Evolutionary conservation across 2,113 vertebrate genomes (phyloP).

Genomic region (Misgurnus mizolepis): DNA sequence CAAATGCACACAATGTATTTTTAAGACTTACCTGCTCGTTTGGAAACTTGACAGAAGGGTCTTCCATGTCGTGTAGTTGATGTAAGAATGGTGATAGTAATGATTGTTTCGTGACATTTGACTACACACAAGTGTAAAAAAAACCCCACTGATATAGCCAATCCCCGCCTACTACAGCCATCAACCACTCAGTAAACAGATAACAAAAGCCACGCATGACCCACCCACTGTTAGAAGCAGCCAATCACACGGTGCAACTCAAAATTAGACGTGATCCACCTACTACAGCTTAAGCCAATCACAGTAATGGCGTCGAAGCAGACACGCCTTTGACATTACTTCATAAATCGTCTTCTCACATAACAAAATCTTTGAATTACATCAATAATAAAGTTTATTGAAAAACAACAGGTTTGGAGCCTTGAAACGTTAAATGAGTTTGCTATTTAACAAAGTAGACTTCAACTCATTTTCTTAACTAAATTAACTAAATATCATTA

Average conservation of each 20-base stretch:
- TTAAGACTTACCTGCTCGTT: not conserved
- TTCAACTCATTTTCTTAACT: too few relatives aligned
- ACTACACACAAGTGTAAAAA: not conserved
- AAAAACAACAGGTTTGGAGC: not conserved
- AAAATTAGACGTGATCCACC: not conserved
- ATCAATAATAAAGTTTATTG: not conserved
- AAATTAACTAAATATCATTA: too few relatives aligned
- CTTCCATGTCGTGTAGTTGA: slow-evolving; percentile 1
- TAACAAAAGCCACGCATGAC: not conserved
- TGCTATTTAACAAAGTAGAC: too few relatives aligned
- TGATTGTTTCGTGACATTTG: not conserved
- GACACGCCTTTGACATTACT: not conserved
- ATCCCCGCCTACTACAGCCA: not conserved
- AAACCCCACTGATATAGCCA: not conserved
- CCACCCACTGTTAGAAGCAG: not conserved
- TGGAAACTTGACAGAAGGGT: not conserved
- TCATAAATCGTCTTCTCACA: not conserved
- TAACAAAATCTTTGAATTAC: too few relatives aligned
- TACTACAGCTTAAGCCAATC: not conserved
- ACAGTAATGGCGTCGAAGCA: not conserved
- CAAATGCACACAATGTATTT: not conserved
- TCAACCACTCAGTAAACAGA: not conserved
- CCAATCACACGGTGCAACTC: not conserved
- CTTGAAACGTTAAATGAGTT: too few relatives aligned
- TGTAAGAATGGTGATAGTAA: not conserved